phyloP scores from a whole-genome alignment of 2,888 invertebrate genomes.

The Beris chalybata region DNA sequence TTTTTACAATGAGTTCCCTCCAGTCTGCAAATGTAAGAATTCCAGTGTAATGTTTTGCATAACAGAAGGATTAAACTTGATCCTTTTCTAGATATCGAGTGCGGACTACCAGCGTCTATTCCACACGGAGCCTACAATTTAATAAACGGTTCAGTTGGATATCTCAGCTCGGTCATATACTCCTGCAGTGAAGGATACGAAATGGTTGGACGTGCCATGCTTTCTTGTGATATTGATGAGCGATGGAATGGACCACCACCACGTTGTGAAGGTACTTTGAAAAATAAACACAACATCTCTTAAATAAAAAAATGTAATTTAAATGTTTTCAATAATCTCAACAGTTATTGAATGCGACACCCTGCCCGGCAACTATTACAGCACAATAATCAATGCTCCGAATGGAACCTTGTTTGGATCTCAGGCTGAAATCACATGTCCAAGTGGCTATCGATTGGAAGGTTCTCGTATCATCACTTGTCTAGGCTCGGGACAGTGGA shows the following conservation, averaged over 20 bases:
- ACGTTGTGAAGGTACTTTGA: conserved; percentile 72
- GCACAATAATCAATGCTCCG: conserved; percentile 62
- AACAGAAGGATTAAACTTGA: not conserved
- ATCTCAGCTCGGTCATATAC: conserved; percentile 83
- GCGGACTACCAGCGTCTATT: conserved; percentile 86
- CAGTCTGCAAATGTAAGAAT: conserved; percentile 83
- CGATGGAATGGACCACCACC: conserved; percentile 94
- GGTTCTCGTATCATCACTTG: conserved; percentile 72
- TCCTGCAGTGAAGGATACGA: conserved; percentile 80
- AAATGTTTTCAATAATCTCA: not conserved
- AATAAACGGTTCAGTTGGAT: conserved; percentile 84
- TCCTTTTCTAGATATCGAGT: conserved; percentile 73
- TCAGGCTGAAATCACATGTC: conserved; percentile 74
- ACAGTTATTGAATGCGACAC: conserved; percentile 71
- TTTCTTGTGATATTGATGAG: conserved; percentile 89
- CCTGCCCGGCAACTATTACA: conserved; percentile 62
- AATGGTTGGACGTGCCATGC: conserved; percentile 79
- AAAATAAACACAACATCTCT: not conserved
- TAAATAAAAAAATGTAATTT: too few relatives aligned
- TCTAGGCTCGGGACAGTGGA: conserved; percentile 76
- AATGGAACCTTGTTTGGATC: conserved; percentile 71
- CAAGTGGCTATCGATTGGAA: conserved; percentile 67
- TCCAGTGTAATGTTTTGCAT: not conserved
- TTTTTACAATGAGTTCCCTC: conserved; percentile 91
- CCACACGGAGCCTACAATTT: conserved; percentile 78